A percentile compares a stretch with the other conserved stretches of the same genome.
Evolutionary conservation across 1,140 invertebrate genomes (phyloP).

Genomic region (Drosophila triauraria): DNA sequence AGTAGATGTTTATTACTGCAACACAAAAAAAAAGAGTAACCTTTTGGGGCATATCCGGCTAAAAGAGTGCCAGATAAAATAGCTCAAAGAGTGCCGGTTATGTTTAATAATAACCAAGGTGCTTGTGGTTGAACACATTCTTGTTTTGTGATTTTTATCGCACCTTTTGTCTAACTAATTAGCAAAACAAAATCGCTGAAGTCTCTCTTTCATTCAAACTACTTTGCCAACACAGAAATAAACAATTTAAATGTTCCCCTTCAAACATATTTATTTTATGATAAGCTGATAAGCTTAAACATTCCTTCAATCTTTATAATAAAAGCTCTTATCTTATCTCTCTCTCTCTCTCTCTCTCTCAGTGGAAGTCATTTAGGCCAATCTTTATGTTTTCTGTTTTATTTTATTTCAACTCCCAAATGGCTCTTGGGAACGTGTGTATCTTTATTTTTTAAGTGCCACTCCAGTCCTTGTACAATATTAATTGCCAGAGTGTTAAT

Average conservation of each 20-base stretch:
- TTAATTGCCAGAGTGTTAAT: slow-evolving; percentile 53
- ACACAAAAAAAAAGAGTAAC: not conserved
- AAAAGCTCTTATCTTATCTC: not conserved
- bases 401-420: not conserved
- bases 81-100: not conserved
- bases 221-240: too few species aligned
- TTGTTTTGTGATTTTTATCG: not conserved
- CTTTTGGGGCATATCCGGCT: slow-evolving; percentile 1
- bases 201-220: not conserved
- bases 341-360: too few species aligned
- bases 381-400: not conserved
- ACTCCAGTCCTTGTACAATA: slow-evolving; percentile 8
- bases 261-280: too few species aligned
- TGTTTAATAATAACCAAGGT: not conserved
- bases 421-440: slow-evolving; percentile 5
- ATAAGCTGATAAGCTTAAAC: not conserved
- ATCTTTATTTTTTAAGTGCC: slow-evolving; percentile 15
- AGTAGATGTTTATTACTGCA: slow-evolving; percentile 16
- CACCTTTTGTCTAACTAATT: not conserved
- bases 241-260: not conserved
- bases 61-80: not conserved
- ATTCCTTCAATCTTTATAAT: not conserved
- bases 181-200: not conserved
- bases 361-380: not conserved
- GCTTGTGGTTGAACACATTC: not conserved